Base-by-base conservation (phyloP, 2,113 vertebrate genomes). In the Elanoides forficatus region DNA sequence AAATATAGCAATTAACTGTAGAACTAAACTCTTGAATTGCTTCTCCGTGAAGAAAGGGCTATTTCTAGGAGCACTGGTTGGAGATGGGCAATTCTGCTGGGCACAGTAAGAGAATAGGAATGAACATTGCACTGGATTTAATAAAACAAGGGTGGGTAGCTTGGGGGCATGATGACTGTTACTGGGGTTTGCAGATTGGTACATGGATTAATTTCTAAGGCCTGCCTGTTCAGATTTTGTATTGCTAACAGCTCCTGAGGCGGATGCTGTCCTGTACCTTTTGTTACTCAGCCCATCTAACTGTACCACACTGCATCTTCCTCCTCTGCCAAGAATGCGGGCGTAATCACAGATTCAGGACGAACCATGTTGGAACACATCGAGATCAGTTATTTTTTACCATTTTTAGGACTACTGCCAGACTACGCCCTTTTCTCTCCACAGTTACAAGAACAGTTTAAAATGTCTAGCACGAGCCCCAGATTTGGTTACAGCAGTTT, bases 311-410 rank as follows among this genome's bases (percentile, higher is more conserved):
- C 66, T 3, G 12, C 78, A 59, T 86, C 94, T 40, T 66, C 79
- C 91, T 90, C 38, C 58, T 62, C 58, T 97, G 93, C 94, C 97
- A 97, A 52, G 94, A 93, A 94, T 48, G 93, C 93, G 95, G 93
- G 89, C 62, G 91, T 80, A 96, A 96, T 68, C 89, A 17, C 60
- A 45, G 59, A 36, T 73, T 86, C 81, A 23, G 84, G 71, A 50
- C 84, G 93, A 76, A 78, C 89, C 84, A 0, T 93, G 95, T 95
- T 95, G 78, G 87, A 95, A 94, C 94, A 96, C 74, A 95, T 97
- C 91, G 52, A 43, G 85, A 97, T 90, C 66, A 56, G 78, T 85
- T 95, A 21, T n/a, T 91, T 91, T 81, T 85, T 50, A 59, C 55
- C 40, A 26, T 52, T 82, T 94, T 94, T 81, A 83, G 96, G 84